These are phyloP conservation scores for Drosophila nannoptera DNA, from an alignment of 1,140 invertebrate genomes.

Conservation along the genomic window DNA sequence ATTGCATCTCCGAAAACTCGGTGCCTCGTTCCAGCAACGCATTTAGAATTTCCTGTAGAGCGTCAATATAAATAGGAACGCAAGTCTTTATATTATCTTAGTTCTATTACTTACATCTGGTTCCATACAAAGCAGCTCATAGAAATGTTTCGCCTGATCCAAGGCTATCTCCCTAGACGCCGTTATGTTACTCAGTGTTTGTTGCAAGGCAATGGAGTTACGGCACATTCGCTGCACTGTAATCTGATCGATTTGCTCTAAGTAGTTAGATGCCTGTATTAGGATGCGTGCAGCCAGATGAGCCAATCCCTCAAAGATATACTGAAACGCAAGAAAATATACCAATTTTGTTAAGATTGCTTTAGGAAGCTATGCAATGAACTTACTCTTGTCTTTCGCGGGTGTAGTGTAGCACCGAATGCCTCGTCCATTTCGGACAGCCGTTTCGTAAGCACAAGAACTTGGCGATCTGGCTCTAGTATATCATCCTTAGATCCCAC, in stretches of 20 bases:
- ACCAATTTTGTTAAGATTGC: not conserved
- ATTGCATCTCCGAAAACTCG: conserved; percentile 91
- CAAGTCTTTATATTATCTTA: not conserved
- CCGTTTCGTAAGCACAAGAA: conserved; percentile 89
- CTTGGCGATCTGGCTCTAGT: conserved; percentile 89
- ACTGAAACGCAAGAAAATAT: conserved; percentile 82
- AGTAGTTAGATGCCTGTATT: conserved; percentile 89
- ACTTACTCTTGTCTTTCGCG: conserved; percentile 87
- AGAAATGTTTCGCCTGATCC: conserved; percentile 93
- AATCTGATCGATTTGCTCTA: conserved; percentile 89
- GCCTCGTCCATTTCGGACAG: conserved; percentile 89
- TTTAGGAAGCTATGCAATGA: not conserved
- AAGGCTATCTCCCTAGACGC: conserved; percentile 89
- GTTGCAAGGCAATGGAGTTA: conserved; percentile 92
- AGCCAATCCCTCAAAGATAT: conserved; percentile 96
- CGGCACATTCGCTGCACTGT: conserved; percentile 91
- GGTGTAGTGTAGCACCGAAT: conserved; percentile 85
- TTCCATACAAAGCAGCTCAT: conserved; percentile 90
- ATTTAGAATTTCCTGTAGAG: conserved; percentile 88
- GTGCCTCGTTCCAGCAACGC: conserved; percentile 89
- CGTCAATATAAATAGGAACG: not conserved
- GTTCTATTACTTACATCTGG: conserved; percentile 82
- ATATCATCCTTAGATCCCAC: conserved; percentile 79
- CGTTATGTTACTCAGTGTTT: conserved; percentile 91
- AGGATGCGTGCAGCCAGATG: conserved; percentile 92